Evolutionary conservation across 2,888 invertebrate genomes (phyloP), one percentile per base, ranked within the genome.

Genomic region (Nomada goodeniana): DNA sequence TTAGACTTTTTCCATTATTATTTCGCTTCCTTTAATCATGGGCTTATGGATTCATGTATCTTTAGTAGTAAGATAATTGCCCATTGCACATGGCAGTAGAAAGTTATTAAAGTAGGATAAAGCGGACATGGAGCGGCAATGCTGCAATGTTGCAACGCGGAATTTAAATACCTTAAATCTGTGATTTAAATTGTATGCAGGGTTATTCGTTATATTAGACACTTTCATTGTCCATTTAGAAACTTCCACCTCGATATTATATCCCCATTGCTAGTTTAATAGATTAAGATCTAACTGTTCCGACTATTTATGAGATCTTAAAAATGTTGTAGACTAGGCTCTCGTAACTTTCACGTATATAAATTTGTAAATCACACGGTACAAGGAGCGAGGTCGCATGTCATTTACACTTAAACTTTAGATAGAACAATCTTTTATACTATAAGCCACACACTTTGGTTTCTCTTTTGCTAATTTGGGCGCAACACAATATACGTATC

Each of bases 41-140:
- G 29, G 23, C 65, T 47, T 18, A 36, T 2, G 36, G 52, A 23
- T 57, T 42, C 18, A 23, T 20, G 10, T 18, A 10, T 23, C 36
- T 47, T 36, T 63, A 23, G 15, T 55, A 7, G 29, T 18, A 20
- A 36, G 2, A 15, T 52, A n/a, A 75, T 44, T 52, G 26, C 20
- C 2, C 9, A 52, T 13, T 42, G 18, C 29, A 20, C 26, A n/a
- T 23, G 57, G 52, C 26, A 50, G 18, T 55, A 69, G 50, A 42
- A 52, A 50, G 36, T 63, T 53, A 57, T 63, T 78, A 61, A n/a
- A 23, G 57, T 68, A 18, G 42, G 10, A 57, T 68, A 67, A 76
- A 60, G 13, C 61, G 7, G n/a, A 15, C 9, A 47, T 29, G 5
- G 47, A 44, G 18, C n/a, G 26, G 44, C 11, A 59, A 47, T n/a